These are phyloP conservation scores for Lapara coniferarum DNA, from an alignment of 2,888 invertebrate species.

Conservation along the genomic window DNA sequence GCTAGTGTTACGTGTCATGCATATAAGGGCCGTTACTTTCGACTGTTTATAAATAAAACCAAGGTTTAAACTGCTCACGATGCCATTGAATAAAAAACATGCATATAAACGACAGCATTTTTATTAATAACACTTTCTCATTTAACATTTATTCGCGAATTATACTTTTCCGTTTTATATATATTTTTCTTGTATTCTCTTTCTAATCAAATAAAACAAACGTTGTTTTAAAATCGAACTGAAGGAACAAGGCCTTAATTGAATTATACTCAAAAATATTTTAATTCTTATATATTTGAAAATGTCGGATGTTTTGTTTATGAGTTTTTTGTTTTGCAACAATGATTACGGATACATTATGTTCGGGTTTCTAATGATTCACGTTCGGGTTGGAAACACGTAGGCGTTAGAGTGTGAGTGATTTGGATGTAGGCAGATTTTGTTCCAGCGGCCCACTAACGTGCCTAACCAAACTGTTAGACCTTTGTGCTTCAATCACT, in stretches of 20 bases:
- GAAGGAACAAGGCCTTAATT: not conserved
- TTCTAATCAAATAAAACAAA: too few relatives aligned
- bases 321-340: constrained; percentile 26
- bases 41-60: too few relatives aligned
- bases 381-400: constrained; percentile 37
- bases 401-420: constrained; percentile 43
- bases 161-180: too few relatives aligned
- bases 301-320: constrained; percentile 2
- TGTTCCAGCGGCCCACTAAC: constrained; percentile 34
- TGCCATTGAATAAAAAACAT: too few relatives aligned
- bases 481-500: constrained; percentile 18
- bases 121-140: too few relatives aligned
- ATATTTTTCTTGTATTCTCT: too few relatives aligned
- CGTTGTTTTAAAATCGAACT: not conserved
- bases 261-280: too few relatives aligned
- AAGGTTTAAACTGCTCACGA: too few relatives aligned
- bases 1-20: too few relatives aligned
- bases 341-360: constrained; percentile 25
- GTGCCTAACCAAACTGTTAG: constrained; percentile 7
- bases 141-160: too few relatives aligned
- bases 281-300: not conserved
- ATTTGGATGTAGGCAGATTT: constrained; percentile 42
- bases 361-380: constrained; percentile 45
- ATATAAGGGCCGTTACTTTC: too few relatives aligned
- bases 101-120: too few relatives aligned